Evolutionary conservation across 1,140 invertebrate species (phyloP).

Genomic region (Cherax quadricarinatus): DNA sequence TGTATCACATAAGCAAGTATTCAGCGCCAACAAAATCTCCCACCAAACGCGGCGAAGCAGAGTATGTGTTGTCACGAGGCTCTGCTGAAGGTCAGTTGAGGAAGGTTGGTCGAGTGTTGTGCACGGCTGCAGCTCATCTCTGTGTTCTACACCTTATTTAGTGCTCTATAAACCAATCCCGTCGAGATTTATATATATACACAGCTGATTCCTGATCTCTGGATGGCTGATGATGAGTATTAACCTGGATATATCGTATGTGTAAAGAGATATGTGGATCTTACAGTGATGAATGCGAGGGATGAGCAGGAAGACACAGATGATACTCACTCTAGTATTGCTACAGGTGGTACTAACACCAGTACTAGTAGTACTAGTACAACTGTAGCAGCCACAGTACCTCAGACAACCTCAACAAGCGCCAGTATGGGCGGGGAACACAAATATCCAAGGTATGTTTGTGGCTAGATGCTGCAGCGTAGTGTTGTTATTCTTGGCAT

Average conservation of each 20-base stretch:
- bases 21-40: not conserved
- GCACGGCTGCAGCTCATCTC: not conserved
- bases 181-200: no score
- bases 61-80: constrained; percentile 1
- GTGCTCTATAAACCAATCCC: no score
- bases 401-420: not conserved
- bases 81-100: not conserved
- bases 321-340: not conserved
- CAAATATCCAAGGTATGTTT: not conserved
- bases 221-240: no score
- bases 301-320: not conserved
- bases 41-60: not conserved
- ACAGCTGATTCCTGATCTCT: no score
- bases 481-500: no score
- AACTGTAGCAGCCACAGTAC: not conserved
- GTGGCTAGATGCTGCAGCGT: no score
- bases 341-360: not conserved
- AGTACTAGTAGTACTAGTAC: not conserved
- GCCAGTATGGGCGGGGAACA: not conserved
- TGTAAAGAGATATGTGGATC: not conserved
- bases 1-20: no score
- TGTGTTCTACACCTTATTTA: no score
- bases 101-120: not conserved
- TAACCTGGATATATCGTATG: not conserved
- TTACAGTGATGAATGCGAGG: not conserved